Evolutionary conservation across 1,140 invertebrate genomes (phyloP).

Genomic region (Ooceraea biroi): DNA sequence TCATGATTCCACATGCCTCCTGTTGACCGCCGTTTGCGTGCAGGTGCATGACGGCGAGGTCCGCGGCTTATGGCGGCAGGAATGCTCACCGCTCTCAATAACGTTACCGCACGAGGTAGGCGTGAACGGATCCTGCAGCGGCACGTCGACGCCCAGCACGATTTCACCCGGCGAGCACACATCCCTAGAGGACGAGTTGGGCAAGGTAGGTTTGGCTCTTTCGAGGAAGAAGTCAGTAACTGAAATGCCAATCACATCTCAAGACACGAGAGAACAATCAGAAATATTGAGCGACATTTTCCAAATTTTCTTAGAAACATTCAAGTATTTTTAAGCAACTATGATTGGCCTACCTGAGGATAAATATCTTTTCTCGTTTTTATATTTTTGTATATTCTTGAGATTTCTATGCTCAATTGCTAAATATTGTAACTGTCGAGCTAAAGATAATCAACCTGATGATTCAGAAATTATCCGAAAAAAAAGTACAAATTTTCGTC

Average conservation of each 20-base stretch:
- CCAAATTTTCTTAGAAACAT: neutral
- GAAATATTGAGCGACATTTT: neutral
- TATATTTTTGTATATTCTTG: no score
- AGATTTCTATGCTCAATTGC: no score
- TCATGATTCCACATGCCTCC: constrained; percentile 62
- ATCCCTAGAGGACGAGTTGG: constrained; percentile 86
- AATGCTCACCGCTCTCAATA: constrained; percentile 85
- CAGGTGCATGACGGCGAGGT: constrained; percentile 81
- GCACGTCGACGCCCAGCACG: constrained; percentile 88
- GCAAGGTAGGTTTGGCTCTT: constrained; percentile 80
- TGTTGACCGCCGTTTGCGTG: constrained; percentile 66
- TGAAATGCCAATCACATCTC: neutral
- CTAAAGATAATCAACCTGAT: no score
- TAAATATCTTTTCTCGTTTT: neutral
- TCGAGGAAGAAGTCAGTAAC: neutral
- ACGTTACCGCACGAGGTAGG: constrained; percentile 82
- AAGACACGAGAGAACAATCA: neutral
- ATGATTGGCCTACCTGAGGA: neutral
- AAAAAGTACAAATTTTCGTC: neutral
- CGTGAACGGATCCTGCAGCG: constrained; percentile 86
- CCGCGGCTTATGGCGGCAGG: constrained; percentile 81
- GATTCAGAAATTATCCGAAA: neutral
- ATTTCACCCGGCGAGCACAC: constrained; percentile 88
- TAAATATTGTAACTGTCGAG: no score
- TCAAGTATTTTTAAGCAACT: neutral